Percentiles rank a stretch among this genome's conserved stretches.
Conservation (phyloP, 2,113 vertebrate species). For the Sminthopsis crassicaudata region DNA sequence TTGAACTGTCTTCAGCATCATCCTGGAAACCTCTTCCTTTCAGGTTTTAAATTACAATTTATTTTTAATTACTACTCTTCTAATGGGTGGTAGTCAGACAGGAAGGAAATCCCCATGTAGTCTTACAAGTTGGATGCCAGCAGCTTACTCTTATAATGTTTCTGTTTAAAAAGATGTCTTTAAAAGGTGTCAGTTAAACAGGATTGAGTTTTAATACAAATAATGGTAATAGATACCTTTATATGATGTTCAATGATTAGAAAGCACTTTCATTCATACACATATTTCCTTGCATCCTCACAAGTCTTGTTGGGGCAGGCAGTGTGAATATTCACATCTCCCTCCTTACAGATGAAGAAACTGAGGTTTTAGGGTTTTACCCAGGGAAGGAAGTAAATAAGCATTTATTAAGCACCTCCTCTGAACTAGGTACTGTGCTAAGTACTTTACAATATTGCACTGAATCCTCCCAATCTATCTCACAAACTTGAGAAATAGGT, state of each 20-base stretch:
- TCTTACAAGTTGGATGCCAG: slow-evolving; percentile 57
- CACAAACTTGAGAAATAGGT: background rate
- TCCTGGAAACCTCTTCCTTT: slow-evolving; percentile 49
- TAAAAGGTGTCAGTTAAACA: slow-evolving; percentile 54
- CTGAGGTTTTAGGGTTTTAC: background rate
- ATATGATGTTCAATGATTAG: background rate
- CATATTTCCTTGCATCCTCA: background rate
- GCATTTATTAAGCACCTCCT: background rate
- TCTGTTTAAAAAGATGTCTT: slow-evolving; percentile 35
- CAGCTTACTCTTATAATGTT: slow-evolving; percentile 46
- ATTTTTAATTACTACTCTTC: slow-evolving; percentile 72
- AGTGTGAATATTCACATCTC: background rate
- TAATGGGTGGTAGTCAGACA: slow-evolving; percentile 57
- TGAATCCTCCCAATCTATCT: background rate
- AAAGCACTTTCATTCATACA: background rate
- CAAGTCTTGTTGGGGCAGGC: background rate
- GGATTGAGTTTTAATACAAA: slow-evolving; percentile 56
- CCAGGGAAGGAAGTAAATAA: background rate
- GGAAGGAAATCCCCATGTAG: slow-evolving; percentile 63
- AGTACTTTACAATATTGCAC: background rate
- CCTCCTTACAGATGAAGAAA: background rate
- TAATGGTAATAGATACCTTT: background rate
- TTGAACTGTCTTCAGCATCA: slow-evolving; percentile 40
- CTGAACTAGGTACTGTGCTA: background rate
- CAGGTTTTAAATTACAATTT: slow-evolving; percentile 66